Conservation (phyloP, 2,797 vertebrate genomes). For the Hoplostethus mediterraneus region DNA sequence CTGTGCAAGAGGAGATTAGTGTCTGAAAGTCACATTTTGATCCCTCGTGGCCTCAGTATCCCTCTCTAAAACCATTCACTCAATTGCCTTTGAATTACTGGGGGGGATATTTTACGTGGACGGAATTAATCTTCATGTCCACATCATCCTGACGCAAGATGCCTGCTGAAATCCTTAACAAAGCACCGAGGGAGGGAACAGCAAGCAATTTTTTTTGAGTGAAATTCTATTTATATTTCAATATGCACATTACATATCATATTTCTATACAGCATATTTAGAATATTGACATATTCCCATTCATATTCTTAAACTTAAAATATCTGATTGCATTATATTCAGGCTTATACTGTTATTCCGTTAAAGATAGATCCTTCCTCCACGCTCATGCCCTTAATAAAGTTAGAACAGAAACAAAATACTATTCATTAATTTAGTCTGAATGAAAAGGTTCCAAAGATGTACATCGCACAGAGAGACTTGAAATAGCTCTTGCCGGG, state of each 20-base stretch:
- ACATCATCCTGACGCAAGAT: constrained; percentile 11
- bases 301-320: constrained; percentile 22
- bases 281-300: not conserved
- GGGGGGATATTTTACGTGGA: constrained; percentile 30
- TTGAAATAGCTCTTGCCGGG: constrained; percentile 58
- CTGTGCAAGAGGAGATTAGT: constrained; percentile 54
- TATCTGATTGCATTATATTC: not conserved
- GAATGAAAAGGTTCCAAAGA: constrained; percentile 58
- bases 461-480: constrained; percentile 37
- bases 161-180: constrained; percentile 21
- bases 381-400: constrained; percentile 48
- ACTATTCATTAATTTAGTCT: constrained; percentile 54
- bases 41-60: constrained; percentile 19
- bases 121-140: constrained; percentile 36
- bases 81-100: constrained; percentile 35
- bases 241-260: constrained; percentile 1
- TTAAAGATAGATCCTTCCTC: constrained; percentile 28
- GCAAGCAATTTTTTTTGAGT: constrained; percentile 12
- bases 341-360: constrained; percentile 19
- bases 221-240: constrained; percentile 24
- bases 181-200: constrained; percentile 14
- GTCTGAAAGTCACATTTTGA: constrained; percentile 59
- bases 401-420: constrained; percentile 53
- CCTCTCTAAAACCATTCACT: constrained; percentile 18
- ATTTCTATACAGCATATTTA: constrained; percentile 5